phyloP scores from a whole-genome alignment of 2,113 vertebrate genomes.

The Bos taurus region ARS-UCD2.0 NC_037338.1:7755001-7755500 shows the following conservation, averaged over 20 bases:
- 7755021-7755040: neutral
- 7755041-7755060: neutral
- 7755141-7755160: neutral
- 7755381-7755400: neutral
- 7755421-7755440: neutral
- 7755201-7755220: neutral
- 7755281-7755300: neutral
- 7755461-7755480: neutral
- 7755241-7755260: neutral
- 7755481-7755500: neutral
- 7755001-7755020: neutral
- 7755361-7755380: neutral
- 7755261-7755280: neutral
- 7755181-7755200: neutral
- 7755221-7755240: neutral
- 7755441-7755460: neutral
- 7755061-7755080: neutral
- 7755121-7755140: neutral
- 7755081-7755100: neutral
- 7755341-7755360: neutral
- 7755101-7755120: neutral
- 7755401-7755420: neutral
- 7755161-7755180: neutral
- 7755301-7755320: neutral
- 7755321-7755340: neutral